Evolutionary conservation across 2,797 vertebrate genomes (phyloP).

Genomic region (Lutjanus argentimaculatus): DNA sequence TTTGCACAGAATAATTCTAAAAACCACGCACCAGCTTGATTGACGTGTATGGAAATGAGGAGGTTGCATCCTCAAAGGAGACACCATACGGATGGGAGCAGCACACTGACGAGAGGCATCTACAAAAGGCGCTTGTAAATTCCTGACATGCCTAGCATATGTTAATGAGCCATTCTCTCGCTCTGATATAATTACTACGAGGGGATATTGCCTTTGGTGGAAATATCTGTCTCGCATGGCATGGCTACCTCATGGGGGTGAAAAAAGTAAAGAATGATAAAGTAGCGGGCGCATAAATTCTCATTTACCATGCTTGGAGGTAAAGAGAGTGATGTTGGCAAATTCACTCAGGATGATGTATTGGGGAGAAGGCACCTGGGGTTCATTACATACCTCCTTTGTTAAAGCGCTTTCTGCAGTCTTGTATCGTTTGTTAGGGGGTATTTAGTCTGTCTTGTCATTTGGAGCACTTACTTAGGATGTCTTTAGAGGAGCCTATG

Average conservation of each 20-base stretch:
- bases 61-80: constrained; percentile 79
- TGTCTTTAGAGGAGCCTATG: constrained; percentile 57
- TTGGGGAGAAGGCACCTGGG: constrained; percentile 69
- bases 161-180: constrained; percentile 85
- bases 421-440: constrained; percentile 73
- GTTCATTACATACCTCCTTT: constrained; percentile 81
- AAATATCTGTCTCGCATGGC: constrained; percentile 74
- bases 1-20: constrained; percentile 58
- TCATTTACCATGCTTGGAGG: constrained; percentile 81
- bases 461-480: constrained; percentile 63
- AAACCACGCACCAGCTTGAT: constrained; percentile 72
- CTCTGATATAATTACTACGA: constrained; percentile 87
- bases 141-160: constrained; percentile 85
- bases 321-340: constrained; percentile 80
- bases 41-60: constrained; percentile 82
- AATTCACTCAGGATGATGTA: constrained; percentile 85
- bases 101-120: constrained; percentile 70
- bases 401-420: constrained; percentile 71
- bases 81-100: constrained; percentile 77
- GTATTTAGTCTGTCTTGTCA: constrained; percentile 82
- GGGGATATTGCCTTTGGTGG: constrained; percentile 84
- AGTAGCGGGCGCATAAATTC: constrained; percentile 83
- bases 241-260: constrained; percentile 74
- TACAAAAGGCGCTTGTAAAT: constrained; percentile 81
- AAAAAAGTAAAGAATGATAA: constrained; percentile 82